A percentile compares a stretch with the other conserved stretches of the same genome.
These are phyloP conservation scores for Pimephales promelas DNA, from an alignment of 2,113 vertebrate species.

Conservation along the genomic window DNA sequence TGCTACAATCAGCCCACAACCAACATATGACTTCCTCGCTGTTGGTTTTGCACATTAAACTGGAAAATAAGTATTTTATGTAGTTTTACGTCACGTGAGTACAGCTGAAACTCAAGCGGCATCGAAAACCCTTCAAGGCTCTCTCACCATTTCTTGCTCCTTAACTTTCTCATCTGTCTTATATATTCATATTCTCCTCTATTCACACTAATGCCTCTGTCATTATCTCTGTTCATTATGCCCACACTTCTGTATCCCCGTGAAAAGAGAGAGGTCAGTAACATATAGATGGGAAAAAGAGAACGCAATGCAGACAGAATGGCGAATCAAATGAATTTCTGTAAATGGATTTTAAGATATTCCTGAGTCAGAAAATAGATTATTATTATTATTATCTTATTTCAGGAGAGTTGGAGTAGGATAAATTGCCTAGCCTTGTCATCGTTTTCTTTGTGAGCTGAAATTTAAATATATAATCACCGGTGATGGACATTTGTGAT, in stretches of 20 bases:
- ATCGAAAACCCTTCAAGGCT: neutral
- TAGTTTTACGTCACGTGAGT: neutral
- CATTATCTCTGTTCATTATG: constrained; percentile 38
- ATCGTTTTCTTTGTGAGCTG: constrained; percentile 18
- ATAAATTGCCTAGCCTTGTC: neutral
- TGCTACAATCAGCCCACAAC: neutral
- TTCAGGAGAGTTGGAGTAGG: constrained; percentile 20
- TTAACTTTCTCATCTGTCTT: neutral
- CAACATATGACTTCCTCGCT: neutral
- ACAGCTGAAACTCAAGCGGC: neutral
- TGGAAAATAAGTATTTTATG: neutral
- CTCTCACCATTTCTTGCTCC: neutral
- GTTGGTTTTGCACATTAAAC: neutral
- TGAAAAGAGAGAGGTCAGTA: constrained; percentile 1
- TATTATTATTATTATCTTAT: constrained; percentile 33
- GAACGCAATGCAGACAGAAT: neutral
- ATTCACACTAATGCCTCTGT: constrained; percentile 21
- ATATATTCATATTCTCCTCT: neutral
- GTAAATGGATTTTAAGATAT: constrained; percentile 42
- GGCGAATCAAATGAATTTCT: constrained; percentile 33
- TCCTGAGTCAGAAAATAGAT: constrained; percentile 41
- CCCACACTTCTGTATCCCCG: constrained; percentile 23
- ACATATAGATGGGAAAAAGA: constrained; percentile 1
- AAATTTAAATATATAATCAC: constrained; percentile 46
- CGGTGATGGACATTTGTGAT: constrained; percentile 45